Base-by-base conservation (phyloP, 2,113 vertebrate genomes). In the Eretmochelys imbricata region DNA sequence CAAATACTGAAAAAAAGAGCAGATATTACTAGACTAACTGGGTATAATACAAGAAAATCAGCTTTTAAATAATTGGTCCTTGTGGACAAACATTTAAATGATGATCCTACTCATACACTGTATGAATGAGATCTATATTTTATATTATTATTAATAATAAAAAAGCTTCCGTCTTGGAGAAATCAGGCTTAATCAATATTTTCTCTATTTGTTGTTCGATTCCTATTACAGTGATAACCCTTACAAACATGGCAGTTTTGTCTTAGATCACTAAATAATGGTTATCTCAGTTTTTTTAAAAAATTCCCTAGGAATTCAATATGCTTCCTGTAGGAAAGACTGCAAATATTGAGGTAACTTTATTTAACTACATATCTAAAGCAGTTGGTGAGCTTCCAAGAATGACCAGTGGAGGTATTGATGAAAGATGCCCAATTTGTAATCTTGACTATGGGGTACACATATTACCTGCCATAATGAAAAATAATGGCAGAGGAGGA, bases 51-150 rank as follows among this genome's bases (percentile, higher is more conserved):
- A 98, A 98, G 97, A 98, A 98, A 98, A 94, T 86, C 85, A 53
- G 13, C 0, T 65, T 94, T 91, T 31, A 81, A 98, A 98, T 98
- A 98, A 97, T 95, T 97, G 98, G 98, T 98, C 98, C 98, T 97
- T 98, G 96, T 97, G 98, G 98, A 98, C 98, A 98, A 98, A 96
- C 93, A 97, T 98, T 96, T 98, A 97, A 97, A 97, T 85, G 82
- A 94, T 79, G 98, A 98, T 97, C 98, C 98, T 96, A 98, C 98
- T 98, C 98, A 98, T 98, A 98, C 98, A 98, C 97, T 98, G 98
- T 98, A 98, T 98, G 98, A 98, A 98, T 98, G 98, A 98, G 98
- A 98, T 97, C 98, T 98, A 98, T 98, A 98, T 98, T 98, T 98
- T 98, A 98, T 98, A 98, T 97, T 98, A 97, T 98, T 98, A 97